Base-by-base conservation (phyloP, 2,113 vertebrate species). In the Chloroceryle aenea region DNA sequence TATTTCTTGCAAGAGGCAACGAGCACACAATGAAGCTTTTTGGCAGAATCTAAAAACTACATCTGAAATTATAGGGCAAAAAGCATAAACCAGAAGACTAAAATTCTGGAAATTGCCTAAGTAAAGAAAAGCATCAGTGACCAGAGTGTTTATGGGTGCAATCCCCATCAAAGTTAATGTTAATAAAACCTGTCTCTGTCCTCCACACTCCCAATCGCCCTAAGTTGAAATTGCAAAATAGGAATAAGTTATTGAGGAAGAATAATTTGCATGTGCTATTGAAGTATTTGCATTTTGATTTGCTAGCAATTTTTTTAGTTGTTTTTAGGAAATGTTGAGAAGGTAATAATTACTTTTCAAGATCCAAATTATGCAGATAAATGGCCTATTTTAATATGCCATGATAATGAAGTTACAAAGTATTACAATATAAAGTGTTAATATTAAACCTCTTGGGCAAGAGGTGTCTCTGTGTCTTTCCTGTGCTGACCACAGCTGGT, bases 101-200 rank as follows among this genome's bases (percentile, higher is more conserved):
- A 85, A 92, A 94, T 56, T 66, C 71, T 92, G 77, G 87, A 85
- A 96, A 92, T 90, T 78, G 90, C 79, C 59, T 93, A 95, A 84
- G 83, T 81, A 74, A 89, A 91, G 92, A 89, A 94, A 93, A 93
- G 80, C 84, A 79, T 71, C 73, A 17, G n/a, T 94, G 94, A 86
- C 86, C 85, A 22, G 67, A 72, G 79, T 69, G 83, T 93, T 95
- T 96, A 97, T 91, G 59, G 63, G 27, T 94, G 77, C 56, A 87
- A 20, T 85, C 95, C 56, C 74, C 74, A 89, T 91, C 52, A 63
- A 3, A 74, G 74, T 84, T 96, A 94, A 92, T 85, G 84, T 67
- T 92, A 84, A 81, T 42, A 83, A 94, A 97, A 40, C 53, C 29
- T 10, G 26, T 81, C 47, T 74, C 73, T 71, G 34, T 43, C 55